Conservation (phyloP, 2,113 vertebrate species). For the Lonchura striata region DNA sequence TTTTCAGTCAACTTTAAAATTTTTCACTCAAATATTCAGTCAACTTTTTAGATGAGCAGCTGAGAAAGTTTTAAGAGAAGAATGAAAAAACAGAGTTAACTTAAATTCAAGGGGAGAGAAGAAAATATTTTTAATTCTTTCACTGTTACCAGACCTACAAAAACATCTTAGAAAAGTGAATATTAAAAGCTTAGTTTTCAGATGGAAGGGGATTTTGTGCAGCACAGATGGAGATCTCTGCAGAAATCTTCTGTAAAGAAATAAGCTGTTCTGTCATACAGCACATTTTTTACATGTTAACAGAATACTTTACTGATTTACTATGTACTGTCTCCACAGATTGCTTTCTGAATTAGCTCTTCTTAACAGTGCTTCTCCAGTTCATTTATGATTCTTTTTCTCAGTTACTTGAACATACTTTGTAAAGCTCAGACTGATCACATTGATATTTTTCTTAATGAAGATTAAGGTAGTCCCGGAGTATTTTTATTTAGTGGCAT, state of each 20-base stretch:
- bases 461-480: background rate
- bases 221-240: background rate
- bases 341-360: background rate
- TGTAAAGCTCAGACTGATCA: background rate
- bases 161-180: background rate
- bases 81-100: background rate
- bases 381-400: background rate
- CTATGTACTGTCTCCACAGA: background rate
- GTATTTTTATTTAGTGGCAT: background rate
- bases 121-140: background rate
- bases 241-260: background rate
- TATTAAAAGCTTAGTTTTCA: background rate
- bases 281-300: background rate
- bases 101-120: background rate
- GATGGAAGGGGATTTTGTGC: background rate
- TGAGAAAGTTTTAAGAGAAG: background rate
- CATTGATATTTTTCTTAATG: background rate
- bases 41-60: background rate
- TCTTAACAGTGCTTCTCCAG: background rate
- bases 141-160: background rate
- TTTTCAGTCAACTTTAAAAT: background rate
- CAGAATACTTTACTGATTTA: background rate
- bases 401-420: background rate
- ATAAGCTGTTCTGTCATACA: background rate
- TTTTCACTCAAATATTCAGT: background rate